Conservation (phyloP, 2,113 vertebrate species). For the Hemicordylus capensis region DNA sequence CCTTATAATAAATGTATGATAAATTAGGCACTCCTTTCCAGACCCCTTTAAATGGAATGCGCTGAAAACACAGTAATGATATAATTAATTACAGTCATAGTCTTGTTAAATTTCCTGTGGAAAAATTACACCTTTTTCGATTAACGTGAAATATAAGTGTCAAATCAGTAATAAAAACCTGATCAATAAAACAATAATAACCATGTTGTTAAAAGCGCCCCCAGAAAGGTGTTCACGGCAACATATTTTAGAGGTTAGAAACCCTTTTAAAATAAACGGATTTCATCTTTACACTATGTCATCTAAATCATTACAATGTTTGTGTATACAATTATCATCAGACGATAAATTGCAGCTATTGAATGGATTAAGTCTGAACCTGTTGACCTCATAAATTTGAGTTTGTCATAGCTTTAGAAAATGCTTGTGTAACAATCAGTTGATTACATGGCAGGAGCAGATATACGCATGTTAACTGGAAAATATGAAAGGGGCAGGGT, state of each 20-base stretch:
- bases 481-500: slow-evolving; percentile 81
- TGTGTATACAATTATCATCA: slow-evolving; percentile 99
- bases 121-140: slow-evolving; percentile 97
- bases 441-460: slow-evolving; percentile 93
- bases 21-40: slow-evolving; percentile 86
- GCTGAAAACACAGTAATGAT: slow-evolving; percentile 93
- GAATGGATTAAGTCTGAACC: slow-evolving; percentile 95
- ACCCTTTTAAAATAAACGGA: slow-evolving; percentile 99
- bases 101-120: slow-evolving; percentile 89
- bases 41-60: slow-evolving; percentile 83
- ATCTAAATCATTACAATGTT: slow-evolving; percentile 99
- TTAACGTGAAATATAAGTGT: slow-evolving; percentile 99
- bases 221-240: slow-evolving; percentile 89
- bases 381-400: slow-evolving; percentile 94
- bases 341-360: slow-evolving; percentile 97
- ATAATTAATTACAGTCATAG: slow-evolving; percentile 97
- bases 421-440: slow-evolving; percentile 99
- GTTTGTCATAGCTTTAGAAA: slow-evolving; percentile 93
- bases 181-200: slow-evolving; percentile 99
- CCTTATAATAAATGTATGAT: slow-evolving; percentile 84
- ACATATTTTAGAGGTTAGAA: slow-evolving; percentile 95
- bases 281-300: slow-evolving; percentile 99
- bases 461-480: slow-evolving; percentile 81
- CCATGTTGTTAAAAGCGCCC: slow-evolving; percentile 99
- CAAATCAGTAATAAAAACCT: slow-evolving; percentile 97